A percentile compares a stretch with the other conserved stretches of the same genome.
These are phyloP conservation scores for Drosophila nigromelanica DNA, from an alignment of 1,140 invertebrate genomes.

Conservation along the genomic window DNA sequence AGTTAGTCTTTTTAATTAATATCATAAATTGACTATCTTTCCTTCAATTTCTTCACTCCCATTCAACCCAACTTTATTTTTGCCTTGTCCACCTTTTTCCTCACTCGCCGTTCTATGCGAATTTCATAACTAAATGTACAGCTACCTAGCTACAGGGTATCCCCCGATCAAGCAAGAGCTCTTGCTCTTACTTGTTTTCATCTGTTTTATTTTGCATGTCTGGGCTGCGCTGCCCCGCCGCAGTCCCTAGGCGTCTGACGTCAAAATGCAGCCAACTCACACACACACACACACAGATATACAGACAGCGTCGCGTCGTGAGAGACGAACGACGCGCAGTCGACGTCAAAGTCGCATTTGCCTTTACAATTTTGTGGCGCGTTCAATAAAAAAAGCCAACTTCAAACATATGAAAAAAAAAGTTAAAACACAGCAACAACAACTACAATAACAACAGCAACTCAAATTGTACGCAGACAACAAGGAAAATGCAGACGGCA, in stretches of 20 bases:
- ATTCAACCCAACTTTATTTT: too few species aligned
- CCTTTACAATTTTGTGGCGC: slow-evolving; percentile 70
- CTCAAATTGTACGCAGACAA: slow-evolving; percentile 68
- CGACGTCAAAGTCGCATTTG: slow-evolving; percentile 59
- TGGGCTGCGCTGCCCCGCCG: slow-evolving; percentile 37
- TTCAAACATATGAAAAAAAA: slow-evolving; percentile 50
- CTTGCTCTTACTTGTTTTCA: slow-evolving; percentile 43
- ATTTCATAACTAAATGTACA: not conserved
- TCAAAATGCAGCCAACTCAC: slow-evolving; percentile 66
- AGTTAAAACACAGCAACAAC: slow-evolving; percentile 42
- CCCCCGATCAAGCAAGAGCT: not conserved
- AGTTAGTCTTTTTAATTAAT: too few species aligned
- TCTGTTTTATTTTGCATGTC: slow-evolving; percentile 64
- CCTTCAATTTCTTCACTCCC: too few species aligned
- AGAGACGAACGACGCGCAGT: slow-evolving; percentile 32
- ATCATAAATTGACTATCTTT: too few species aligned
- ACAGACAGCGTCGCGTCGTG: slow-evolving; percentile 23
- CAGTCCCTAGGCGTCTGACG: slow-evolving; percentile 59
- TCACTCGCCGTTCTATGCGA: not conserved
- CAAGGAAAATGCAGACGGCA: slow-evolving; percentile 80
- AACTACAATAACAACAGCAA: slow-evolving; percentile 41
- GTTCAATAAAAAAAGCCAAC: slow-evolving; percentile 63
- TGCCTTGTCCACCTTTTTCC: not conserved
- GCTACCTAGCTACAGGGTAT: not conserved
- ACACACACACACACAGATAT: slow-evolving; percentile 16